A percentile compares a stretch with the other conserved stretches of the same genome.
phyloP scores from a whole-genome alignment of 2,113 vertebrate genomes.

The Microcebus tavaratra region DNA sequence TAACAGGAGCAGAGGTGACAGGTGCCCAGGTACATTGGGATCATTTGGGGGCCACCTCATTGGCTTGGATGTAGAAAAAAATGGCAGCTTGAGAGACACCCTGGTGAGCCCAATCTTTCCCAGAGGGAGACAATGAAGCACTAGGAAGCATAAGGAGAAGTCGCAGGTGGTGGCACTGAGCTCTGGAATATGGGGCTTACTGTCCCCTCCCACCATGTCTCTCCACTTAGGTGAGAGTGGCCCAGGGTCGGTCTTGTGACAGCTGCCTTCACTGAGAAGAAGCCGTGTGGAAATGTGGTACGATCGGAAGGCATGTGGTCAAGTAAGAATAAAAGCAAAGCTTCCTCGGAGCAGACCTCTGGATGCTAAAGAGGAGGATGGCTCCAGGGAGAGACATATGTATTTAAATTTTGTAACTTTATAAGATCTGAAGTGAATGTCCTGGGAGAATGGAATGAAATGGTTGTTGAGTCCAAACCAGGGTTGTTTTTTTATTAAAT shows the following conservation, averaged over 20 bases:
- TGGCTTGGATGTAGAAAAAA: not conserved
- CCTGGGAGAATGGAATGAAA: constrained; percentile 84
- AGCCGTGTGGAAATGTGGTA: not conserved
- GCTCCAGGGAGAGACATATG: constrained; percentile 53
- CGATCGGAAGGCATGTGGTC: not conserved
- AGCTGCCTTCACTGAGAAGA: constrained; percentile 23
- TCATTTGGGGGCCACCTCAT: not conserved
- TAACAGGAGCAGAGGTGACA: not conserved
- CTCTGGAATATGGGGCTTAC: not conserved
- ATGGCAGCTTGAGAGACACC: not conserved
- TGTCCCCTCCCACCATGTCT: not conserved
- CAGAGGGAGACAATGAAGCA: not conserved
- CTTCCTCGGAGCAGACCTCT: not conserved
- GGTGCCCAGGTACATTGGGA: not conserved
- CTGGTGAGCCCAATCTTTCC: not conserved
- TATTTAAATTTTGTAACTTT: constrained; percentile 78
- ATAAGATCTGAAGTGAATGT: constrained; percentile 82
- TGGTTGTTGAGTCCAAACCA: constrained; percentile 79
- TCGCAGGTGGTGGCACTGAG: not conserved
- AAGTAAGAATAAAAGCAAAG: not conserved
- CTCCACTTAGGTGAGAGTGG: not conserved
- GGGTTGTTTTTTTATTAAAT: constrained; percentile 87
- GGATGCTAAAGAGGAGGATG: not conserved
- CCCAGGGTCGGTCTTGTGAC: not conserved
- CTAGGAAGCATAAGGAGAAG: not conserved